A percentile compares a stretch with the other conserved stretches of the same genome.
Evolutionary conservation across 2,797 vertebrate species (phyloP).

Genomic region (Esox lucius): DNA sequence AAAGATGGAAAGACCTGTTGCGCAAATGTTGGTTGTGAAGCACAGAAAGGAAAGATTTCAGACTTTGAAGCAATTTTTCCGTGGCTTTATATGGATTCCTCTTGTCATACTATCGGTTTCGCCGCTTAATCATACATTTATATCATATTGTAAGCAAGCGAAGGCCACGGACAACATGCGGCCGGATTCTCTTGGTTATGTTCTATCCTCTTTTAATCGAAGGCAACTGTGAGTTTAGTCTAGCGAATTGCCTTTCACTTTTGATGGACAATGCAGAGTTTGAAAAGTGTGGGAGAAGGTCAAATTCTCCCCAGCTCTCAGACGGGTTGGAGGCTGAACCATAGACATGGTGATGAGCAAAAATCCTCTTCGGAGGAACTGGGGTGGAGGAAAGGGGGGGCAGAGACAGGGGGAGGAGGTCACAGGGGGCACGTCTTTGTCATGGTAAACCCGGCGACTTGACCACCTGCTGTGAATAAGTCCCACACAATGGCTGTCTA

Average conservation of each 20-base stretch:
- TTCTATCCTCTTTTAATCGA: neutral
- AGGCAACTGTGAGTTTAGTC: neutral
- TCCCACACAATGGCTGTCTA: slow-evolving; percentile 46
- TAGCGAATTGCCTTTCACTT: neutral
- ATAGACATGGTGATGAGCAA: slow-evolving; percentile 2
- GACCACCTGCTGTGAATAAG: slow-evolving; percentile 72
- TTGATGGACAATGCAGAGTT: neutral
- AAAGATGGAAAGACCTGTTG: neutral
- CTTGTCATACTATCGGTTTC: neutral
- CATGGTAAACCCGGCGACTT: slow-evolving; percentile 60
- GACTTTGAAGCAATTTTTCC: neutral
- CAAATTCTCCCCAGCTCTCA: neutral
- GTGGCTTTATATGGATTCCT: neutral
- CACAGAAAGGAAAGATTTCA: neutral
- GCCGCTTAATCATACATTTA: neutral
- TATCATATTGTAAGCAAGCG: neutral
- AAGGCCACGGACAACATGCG: neutral
- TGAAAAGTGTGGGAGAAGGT: neutral
- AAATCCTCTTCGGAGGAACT: neutral
- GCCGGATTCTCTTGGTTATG: neutral
- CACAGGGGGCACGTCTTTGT: slow-evolving; percentile 57
- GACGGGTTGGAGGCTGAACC: neutral
- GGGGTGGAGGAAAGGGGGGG: slow-evolving; percentile 14
- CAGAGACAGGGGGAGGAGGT: slow-evolving; percentile 13
- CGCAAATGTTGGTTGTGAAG: neutral